Percentiles rank a stretch among this genome's conserved stretches.
Evolutionary conservation across 1,140 invertebrate genomes (phyloP).

Genomic region (Cheumatopsyche charites): DNA sequence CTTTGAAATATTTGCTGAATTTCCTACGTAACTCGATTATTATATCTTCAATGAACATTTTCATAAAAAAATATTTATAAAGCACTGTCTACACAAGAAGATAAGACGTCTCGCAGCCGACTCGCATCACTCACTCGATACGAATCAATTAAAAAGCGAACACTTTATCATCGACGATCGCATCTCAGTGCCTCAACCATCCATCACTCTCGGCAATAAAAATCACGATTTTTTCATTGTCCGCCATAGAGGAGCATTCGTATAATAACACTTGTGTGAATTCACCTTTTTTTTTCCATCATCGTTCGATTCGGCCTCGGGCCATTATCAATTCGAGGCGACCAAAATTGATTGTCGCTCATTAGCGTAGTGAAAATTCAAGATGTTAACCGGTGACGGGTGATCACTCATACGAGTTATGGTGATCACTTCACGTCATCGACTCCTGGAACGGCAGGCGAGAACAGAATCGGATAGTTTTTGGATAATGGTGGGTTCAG

Average conservation of each 20-base stretch:
- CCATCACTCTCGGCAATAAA: conserved; percentile 26
- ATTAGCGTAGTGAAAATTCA: conserved; percentile 42
- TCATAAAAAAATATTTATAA: too few species aligned
- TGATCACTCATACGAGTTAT: conserved; percentile 42
- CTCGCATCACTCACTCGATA: background rate
- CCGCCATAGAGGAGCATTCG: conserved; percentile 12
- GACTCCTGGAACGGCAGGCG: conserved; percentile 14
- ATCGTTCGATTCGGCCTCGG: conserved; percentile 14
- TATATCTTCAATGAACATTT: too few species aligned
- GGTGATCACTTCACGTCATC: conserved; percentile 46
- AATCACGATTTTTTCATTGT: background rate
- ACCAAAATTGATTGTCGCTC: conserved; percentile 46
- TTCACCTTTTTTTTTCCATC: too few species aligned
- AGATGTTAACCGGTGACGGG: conserved; percentile 41
- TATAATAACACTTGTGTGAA: too few species aligned
- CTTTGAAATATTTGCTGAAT: too few species aligned
- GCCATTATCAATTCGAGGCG: conserved; percentile 35
- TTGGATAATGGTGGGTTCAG: too few species aligned
- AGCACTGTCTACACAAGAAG: too few species aligned
- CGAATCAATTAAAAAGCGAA: conserved; percentile 13
- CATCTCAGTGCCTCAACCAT: conserved; percentile 23
- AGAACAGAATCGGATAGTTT: background rate
- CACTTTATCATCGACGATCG: conserved; percentile 4
- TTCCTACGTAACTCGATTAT: too few species aligned
- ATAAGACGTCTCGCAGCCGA: too few species aligned